These are phyloP conservation scores for Rhinopomastus cyanomelas DNA, from an alignment of 2,113 vertebrate genomes.

Conservation along the genomic window DNA sequence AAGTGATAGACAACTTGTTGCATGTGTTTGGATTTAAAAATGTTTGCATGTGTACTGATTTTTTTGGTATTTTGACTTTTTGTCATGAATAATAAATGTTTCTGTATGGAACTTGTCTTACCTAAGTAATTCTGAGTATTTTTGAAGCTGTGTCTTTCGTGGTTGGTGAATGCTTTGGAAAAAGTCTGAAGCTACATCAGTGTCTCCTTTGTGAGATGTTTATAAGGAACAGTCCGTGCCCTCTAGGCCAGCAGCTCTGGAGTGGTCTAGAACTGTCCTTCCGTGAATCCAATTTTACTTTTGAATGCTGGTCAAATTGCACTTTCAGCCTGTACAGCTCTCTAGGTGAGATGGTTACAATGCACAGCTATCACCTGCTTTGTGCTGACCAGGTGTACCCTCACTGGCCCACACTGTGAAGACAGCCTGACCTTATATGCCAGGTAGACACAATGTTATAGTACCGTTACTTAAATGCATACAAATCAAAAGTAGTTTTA, in stretches of 20 bases:
- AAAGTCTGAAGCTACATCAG: neutral
- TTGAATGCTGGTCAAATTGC: neutral
- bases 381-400: neutral
- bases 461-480: neutral
- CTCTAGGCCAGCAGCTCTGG: neutral
- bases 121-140: neutral
- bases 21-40: neutral
- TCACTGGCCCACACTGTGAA: rapidly evolving
- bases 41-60: neutral
- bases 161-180: neutral
- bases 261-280: neutral
- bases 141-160: neutral
- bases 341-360: neutral
- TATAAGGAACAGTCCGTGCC: neutral
- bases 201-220: rapidly evolving
- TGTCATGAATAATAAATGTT: neutral
- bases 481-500: too few species aligned
- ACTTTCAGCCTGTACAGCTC: neutral
- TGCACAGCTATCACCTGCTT: neutral
- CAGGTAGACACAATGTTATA: too few species aligned
- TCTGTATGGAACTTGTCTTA: neutral
- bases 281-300: neutral
- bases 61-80: neutral
- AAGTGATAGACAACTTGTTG: neutral
- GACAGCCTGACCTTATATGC: neutral